Conservation (phyloP, 2,888 invertebrate species). For the Dysmachus trigonus region DNA sequence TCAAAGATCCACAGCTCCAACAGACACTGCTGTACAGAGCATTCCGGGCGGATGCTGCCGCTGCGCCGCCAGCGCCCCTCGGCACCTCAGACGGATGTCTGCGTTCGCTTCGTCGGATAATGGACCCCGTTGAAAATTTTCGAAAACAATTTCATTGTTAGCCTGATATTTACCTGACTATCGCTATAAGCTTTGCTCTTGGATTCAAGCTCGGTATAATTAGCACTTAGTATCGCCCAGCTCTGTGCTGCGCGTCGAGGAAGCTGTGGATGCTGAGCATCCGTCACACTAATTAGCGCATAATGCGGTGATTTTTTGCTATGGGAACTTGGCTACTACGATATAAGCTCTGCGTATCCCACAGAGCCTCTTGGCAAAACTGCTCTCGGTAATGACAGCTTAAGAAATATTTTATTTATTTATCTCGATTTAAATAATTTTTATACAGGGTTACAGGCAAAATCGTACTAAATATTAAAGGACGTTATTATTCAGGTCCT, state of each 20-base stretch:
- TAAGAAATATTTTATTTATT: background rate
- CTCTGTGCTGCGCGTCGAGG: constrained; percentile 15
- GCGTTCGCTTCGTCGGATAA: constrained; percentile 15
- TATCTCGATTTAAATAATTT: too few relatives aligned
- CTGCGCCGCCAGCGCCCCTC: background rate
- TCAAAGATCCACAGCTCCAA: constrained; percentile 3
- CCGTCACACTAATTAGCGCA: constrained; percentile 40
- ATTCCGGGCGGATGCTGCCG: background rate
- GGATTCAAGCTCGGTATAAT: constrained; percentile 9
- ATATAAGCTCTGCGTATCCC: background rate
- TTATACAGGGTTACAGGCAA: too few relatives aligned
- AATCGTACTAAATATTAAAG: too few relatives aligned
- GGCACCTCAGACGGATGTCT: constrained; percentile 8
- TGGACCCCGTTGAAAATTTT: constrained; percentile 30
- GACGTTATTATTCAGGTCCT: too few relatives aligned
- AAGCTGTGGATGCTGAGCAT: constrained; percentile 28
- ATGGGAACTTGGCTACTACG: background rate
- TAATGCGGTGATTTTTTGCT: constrained; percentile 9
- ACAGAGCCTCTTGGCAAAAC: background rate
- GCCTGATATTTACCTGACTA: constrained; percentile 28
- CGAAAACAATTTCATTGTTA: constrained; percentile 39
- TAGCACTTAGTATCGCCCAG: constrained; percentile 23
- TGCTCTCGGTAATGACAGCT: background rate
- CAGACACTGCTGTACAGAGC: background rate
- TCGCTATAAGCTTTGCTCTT: background rate